Percentiles rank a stretch among this genome's conserved stretches.
These are phyloP conservation scores for Acropternis orthonyx DNA, from an alignment of 2,797 vertebrate species.

Conservation along the genomic window DNA sequence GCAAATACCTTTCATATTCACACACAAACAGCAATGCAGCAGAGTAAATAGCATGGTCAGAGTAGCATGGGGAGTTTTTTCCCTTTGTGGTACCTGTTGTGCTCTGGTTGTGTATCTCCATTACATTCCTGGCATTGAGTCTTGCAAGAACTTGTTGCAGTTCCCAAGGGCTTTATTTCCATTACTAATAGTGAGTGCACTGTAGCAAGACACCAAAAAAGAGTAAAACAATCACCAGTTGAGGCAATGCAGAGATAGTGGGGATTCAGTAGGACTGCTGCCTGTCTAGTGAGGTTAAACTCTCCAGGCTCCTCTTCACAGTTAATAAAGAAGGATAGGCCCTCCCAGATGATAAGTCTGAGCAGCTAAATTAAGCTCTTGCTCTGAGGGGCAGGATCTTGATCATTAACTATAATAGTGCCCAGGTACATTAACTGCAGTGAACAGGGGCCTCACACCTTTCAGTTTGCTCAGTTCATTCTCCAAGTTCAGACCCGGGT, in stretches of 20 bases:
- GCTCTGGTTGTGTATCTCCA: background rate
- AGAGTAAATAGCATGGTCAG: background rate
- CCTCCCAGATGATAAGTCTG: background rate
- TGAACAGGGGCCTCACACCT: background rate
- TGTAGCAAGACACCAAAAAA: background rate
- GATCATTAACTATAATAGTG: background rate
- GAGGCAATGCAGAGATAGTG: background rate
- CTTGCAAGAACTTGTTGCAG: background rate
- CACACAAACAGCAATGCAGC: background rate
- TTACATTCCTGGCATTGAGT: background rate
- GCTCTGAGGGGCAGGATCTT: background rate
- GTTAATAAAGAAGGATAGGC: background rate
- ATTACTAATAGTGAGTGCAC: background rate
- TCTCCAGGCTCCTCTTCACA: background rate
- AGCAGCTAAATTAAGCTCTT: background rate
- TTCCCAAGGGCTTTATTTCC: background rate
- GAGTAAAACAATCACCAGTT: accelerated
- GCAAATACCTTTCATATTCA: slow-evolving; percentile 29
- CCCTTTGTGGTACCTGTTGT: background rate
- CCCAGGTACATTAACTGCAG: background rate
- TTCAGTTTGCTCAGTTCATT: background rate
- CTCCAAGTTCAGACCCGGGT: background rate
- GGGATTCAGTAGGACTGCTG: background rate
- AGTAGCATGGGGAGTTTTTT: background rate
- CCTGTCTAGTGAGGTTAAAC: background rate